phyloP scores from a whole-genome alignment of 2,888 invertebrate genomes.

The Pycnomerus fuliginosus region DNA sequence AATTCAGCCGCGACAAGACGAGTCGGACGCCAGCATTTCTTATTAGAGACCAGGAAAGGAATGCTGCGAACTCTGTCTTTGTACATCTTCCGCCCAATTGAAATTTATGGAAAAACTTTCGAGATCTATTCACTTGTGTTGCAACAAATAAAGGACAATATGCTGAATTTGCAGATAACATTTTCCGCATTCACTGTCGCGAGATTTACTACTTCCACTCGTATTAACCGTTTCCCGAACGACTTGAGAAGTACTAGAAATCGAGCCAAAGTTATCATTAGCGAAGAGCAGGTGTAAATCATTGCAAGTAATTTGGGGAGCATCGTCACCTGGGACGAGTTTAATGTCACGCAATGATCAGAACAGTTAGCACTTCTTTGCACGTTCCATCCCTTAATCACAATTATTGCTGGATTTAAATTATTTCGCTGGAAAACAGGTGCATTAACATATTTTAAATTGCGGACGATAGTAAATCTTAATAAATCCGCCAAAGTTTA shows the following conservation, averaged over 20 bases:
- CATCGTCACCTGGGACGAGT: conserved; percentile 23
- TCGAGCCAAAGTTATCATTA: conserved; percentile 20
- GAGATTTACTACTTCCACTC: conserved; percentile 9
- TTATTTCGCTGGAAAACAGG: no score
- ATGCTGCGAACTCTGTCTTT: conserved; percentile 12
- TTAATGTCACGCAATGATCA: conserved; percentile 28
- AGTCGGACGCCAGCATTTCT: conserved; percentile 9
- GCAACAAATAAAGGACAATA: conserved; percentile 18
- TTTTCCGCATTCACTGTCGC: conserved; percentile 10
- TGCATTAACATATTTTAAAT: conserved; percentile 12
- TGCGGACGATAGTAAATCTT: conserved; percentile 8
- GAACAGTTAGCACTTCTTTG: conserved; percentile 30
- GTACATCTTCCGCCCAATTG: conserved; percentile 23
- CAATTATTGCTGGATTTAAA: conserved; percentile 27
- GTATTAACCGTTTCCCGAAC: no score
- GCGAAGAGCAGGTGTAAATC: conserved; percentile 21
- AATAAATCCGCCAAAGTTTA: conserved; percentile 8
- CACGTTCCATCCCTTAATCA: conserved; percentile 29
- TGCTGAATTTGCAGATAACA: conserved; percentile 22
- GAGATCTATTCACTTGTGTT: conserved; percentile 23
- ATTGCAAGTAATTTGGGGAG: conserved; percentile 9
- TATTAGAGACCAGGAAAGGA: conserved; percentile 8
- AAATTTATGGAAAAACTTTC: conserved; percentile 26
- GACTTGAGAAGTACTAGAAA: no score
- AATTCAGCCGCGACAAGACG: no score